Base-by-base conservation (phyloP, 2,113 vertebrate genomes). In the Periophthalmodon schlosseri region DNA sequence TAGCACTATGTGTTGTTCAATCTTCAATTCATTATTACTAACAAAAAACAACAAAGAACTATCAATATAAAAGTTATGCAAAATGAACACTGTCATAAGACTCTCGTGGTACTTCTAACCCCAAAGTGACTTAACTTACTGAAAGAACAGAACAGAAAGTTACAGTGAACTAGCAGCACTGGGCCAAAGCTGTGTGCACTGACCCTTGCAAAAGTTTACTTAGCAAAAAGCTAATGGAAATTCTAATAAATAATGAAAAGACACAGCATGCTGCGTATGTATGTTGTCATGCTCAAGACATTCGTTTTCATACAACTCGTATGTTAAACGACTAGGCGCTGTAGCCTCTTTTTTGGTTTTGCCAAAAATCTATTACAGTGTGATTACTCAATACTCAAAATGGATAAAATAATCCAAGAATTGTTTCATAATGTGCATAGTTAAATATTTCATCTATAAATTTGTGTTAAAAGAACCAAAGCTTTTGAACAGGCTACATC, bases 201-300 rank as follows among this genome's bases (percentile, higher is more conserved):
- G 78, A 72, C 84, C 80, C 75, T 28, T 61, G 44, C 1, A 36
- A 3, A 60, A 67, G 56, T 77, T 83, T 80, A 79, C 73, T 77
- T 50, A 39, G 47, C 72, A 76, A 83, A 81, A 84, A 74, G 76
- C 85, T 86, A 83, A 76, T 76, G 72, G 78, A 84, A 77, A 83
- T 86, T 70, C 77, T 77, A 73, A 84, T 84, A 66, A 87, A 85
- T 89, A 85, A 86, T 86, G 57, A 80, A 89, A 76, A 73, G 56
- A 81, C 58, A 67, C 63, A 76, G 61, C 82, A 83, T 83, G 58
- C 47, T 18, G 56, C 56, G 23, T 70, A 70, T 73, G 77, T 83
- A 74, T 78, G 72, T 65, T 61, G 58, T 79, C 69, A 70, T 65
- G 39, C 54, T 57, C 0, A 12, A 76, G 68, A 72, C 60, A 63